Evolutionary conservation across 2,888 invertebrate genomes (phyloP).

Genomic region (Pyrrhosoma nymphula): DNA sequence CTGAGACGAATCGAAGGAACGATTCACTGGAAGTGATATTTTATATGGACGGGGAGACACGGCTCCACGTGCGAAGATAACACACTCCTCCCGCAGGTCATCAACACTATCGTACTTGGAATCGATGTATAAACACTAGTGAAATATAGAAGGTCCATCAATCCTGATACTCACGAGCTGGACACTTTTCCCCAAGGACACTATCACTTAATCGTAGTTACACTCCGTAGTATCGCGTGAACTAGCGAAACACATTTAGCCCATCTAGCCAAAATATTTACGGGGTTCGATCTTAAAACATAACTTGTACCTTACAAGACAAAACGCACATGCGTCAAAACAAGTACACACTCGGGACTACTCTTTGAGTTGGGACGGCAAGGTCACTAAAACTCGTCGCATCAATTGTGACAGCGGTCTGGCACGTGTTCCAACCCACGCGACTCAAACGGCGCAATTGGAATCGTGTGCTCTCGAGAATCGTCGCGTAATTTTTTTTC

Average conservation of each 20-base stretch:
- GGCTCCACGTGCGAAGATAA: background rate
- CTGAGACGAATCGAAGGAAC: background rate
- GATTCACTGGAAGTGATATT: background rate
- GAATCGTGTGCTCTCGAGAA: background rate
- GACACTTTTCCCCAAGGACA: too few species aligned
- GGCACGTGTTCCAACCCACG: background rate
- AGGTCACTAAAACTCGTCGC: background rate
- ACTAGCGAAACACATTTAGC: background rate
- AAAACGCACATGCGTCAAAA: background rate
- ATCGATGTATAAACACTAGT: background rate
- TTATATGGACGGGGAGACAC: background rate
- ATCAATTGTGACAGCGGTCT: background rate
- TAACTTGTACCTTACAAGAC: background rate
- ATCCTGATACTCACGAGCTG: too few species aligned
- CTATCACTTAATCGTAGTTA: too few species aligned
- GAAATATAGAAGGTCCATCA: background rate
- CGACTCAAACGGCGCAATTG: background rate
- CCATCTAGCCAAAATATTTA: background rate
- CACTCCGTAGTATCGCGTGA: too few species aligned
- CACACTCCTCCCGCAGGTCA: background rate
- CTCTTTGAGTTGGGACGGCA: background rate
- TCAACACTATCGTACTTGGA: too few species aligned
- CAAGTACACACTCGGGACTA: background rate
- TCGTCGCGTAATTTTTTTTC: background rate
- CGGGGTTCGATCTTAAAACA: background rate